Conservation (phyloP, 30 jellyfish, hydroid and myxozoan species). For the Morbakka virulenta region DNA sequence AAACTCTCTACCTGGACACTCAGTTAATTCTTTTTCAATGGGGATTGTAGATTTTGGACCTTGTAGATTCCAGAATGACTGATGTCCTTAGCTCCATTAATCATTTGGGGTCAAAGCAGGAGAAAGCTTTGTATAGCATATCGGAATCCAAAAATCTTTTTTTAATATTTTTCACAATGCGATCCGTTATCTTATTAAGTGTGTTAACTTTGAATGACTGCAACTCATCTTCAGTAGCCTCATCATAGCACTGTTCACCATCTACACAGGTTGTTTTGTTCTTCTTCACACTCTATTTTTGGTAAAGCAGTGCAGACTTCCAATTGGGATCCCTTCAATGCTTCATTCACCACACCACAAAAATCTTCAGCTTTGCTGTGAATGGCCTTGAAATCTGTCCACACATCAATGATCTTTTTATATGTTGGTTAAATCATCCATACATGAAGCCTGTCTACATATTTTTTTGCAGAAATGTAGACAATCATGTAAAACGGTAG, state of each 20-base stretch:
- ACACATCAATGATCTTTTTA: not conserved
- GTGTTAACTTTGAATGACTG: not conserved
- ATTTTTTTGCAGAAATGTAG: not conserved
- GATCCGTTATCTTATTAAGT: conserved; percentile 25
- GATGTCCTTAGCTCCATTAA: conserved; percentile 2
- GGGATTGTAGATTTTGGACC: conserved; percentile 1
- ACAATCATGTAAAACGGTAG: conserved; percentile 9
- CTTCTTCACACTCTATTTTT: not conserved
- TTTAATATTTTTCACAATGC: conserved; percentile 1
- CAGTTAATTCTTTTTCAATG: not conserved
- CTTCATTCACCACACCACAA: conserved; percentile 7
- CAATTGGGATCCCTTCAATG: conserved; percentile 8
- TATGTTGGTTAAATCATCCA: conserved; percentile 13
- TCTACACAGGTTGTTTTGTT: not conserved
- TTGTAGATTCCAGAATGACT: conserved; percentile 10
- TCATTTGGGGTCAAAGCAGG: conserved; percentile 44
- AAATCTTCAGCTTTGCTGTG: conserved; percentile 18
- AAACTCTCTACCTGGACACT: conserved; percentile 22
- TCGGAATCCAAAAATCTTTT: conserved; percentile 1
- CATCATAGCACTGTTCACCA: conserved; percentile 9
- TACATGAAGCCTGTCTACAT: not conserved
- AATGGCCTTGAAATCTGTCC: conserved; percentile 2
- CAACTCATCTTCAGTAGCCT: not conserved
- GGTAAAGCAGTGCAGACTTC: conserved; percentile 31
- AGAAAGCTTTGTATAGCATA: conserved; percentile 36